Evolutionary conservation across 2,113 vertebrate species (phyloP).

Genomic region (Pimephales promelas): DNA sequence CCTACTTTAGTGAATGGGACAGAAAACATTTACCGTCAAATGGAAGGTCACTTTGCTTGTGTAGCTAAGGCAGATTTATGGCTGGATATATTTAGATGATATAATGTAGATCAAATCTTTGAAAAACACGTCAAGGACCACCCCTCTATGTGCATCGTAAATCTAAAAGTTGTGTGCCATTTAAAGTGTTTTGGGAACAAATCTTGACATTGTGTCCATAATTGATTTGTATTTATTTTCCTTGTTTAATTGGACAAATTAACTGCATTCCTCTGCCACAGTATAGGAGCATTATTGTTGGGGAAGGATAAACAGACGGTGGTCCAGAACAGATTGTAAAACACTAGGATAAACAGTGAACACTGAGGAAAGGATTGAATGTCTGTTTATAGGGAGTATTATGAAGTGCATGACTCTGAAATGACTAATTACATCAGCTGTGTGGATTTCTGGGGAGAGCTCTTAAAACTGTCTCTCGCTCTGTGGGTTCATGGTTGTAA

Average conservation of each 20-base stretch:
- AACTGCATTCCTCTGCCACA: constrained; percentile 62
- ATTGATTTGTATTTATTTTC: constrained; percentile 70
- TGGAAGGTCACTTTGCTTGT: constrained; percentile 29
- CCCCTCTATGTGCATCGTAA: constrained; percentile 47
- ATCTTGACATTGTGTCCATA: constrained; percentile 29
- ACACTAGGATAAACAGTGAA: constrained; percentile 72
- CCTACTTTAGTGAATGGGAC: neutral
- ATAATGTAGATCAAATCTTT: constrained; percentile 55
- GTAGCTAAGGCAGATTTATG: constrained; percentile 54
- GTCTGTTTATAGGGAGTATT: constrained; percentile 83
- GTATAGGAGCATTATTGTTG: constrained; percentile 76
- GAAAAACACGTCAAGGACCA: constrained; percentile 37
- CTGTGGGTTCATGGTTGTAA: neutral
- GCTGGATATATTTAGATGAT: constrained; percentile 52
- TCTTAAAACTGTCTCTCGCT: constrained; percentile 19
- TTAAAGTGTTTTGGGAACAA: constrained; percentile 59
- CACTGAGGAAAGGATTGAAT: constrained; percentile 82
- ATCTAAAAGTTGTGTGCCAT: constrained; percentile 35
- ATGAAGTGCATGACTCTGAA: constrained; percentile 71
- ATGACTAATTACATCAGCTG: constrained; percentile 77
- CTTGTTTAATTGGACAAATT: constrained; percentile 73
- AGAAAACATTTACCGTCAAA: neutral
- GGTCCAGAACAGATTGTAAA: constrained; percentile 69
- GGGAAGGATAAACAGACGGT: constrained; percentile 70
- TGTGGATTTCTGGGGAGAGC: constrained; percentile 61